phyloP scores from a whole-genome alignment of 2,113 vertebrate genomes.

The Pogonocichla stellata region DNA sequence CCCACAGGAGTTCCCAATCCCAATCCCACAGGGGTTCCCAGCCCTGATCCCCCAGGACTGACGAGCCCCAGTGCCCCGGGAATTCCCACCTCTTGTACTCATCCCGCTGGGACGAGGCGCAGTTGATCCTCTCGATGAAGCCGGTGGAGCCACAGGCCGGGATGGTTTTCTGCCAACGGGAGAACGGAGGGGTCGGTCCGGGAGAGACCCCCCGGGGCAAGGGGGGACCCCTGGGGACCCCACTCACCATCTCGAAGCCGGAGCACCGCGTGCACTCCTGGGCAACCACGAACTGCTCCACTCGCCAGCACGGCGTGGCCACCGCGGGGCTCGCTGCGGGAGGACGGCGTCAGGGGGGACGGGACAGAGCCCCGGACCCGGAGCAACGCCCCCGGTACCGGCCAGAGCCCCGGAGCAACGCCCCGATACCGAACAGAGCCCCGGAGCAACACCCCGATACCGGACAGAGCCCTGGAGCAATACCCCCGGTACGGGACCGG shows the following conservation, averaged over 20 bases:
- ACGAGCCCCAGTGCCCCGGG: not conserved
- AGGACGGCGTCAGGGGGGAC: too few species aligned
- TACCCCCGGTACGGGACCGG: too few species aligned
- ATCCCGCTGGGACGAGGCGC: not conserved
- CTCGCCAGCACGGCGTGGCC: constrained; percentile 74
- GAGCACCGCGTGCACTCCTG: constrained; percentile 76
- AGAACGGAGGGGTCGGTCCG: not conserved
- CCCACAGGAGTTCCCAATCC: not conserved
- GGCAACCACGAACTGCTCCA: constrained; percentile 80
- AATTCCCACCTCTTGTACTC: not conserved
- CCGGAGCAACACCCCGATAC: too few species aligned
- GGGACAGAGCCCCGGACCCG: too few species aligned
- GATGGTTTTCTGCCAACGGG: not conserved
- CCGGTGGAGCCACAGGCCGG: not conserved
- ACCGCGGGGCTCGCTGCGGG: constrained; percentile 19
- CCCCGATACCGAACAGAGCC: too few species aligned
- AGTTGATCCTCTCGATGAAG: not conserved
- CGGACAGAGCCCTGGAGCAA: too few species aligned
- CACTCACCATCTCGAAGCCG: constrained; percentile 77
- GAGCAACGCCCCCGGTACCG: not conserved
- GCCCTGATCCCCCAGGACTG: fast-evolving
- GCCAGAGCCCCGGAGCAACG: too few species aligned
- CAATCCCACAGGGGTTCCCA: fast-evolving
- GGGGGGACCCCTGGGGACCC: not conserved
- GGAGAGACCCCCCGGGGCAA: not conserved